These are phyloP conservation scores for Parazoanthus atlanticus DNA, from an alignment of 92 coral and sea anemone species.

Conservation along the genomic window DNA sequence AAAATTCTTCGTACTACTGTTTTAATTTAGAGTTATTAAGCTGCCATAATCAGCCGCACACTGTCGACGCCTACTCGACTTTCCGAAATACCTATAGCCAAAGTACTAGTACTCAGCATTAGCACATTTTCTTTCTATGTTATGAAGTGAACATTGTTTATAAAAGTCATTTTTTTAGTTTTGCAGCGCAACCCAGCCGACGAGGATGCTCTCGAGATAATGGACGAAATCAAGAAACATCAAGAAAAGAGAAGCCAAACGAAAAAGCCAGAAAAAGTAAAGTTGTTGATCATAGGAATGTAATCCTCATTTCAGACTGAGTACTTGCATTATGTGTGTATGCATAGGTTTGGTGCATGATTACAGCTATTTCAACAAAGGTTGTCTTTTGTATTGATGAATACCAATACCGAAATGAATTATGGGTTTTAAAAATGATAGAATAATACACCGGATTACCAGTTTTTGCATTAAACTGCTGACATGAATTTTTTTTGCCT, in stretches of 20 bases:
- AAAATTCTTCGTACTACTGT: too few species aligned
- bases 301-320: background rate
- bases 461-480: too few species aligned
- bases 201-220: background rate
- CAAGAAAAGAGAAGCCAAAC: background rate
- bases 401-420: too few species aligned
- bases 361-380: too few species aligned
- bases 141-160: background rate
- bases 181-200: slow-evolving; percentile 3
- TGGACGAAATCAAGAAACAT: background rate
- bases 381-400: too few species aligned
- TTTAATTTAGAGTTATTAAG: too few species aligned
- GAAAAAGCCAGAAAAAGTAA: background rate
- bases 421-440: too few species aligned
- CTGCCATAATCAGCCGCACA: too few species aligned
- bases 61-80: too few species aligned
- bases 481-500: too few species aligned
- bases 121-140: background rate
- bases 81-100: background rate
- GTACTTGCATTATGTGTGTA: background rate
- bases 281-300: too few species aligned
- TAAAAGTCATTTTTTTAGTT: background rate
- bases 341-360: background rate
- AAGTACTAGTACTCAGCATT: background rate
- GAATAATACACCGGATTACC: too few species aligned